phyloP scores from a whole-genome alignment of 2,888 invertebrate species.

The Drosophila hamatofila region DNA sequence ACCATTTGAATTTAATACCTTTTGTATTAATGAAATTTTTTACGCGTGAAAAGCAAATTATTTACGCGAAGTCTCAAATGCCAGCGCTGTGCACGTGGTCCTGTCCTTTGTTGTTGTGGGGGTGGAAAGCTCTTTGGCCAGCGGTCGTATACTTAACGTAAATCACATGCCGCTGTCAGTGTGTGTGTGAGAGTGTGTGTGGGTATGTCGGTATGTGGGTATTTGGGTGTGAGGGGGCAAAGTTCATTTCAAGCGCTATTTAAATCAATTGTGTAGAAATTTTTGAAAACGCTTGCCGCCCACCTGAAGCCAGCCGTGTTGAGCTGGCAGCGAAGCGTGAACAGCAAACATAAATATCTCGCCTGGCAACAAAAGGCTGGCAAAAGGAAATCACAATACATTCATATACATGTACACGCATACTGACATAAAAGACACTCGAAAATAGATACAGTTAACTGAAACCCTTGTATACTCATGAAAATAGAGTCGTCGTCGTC shows the following conservation, averaged over 20 bases:
- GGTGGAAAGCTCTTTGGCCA: slow-evolving; percentile 11
- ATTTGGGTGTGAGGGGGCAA: slow-evolving; percentile 6
- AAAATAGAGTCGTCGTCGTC: slow-evolving; percentile 51
- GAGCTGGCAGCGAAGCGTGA: slow-evolving; percentile 65
- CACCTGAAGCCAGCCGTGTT: slow-evolving; percentile 27
- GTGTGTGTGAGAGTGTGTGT: slow-evolving; percentile 1
- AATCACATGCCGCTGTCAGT: slow-evolving; percentile 30
- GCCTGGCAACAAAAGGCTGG: slow-evolving; percentile 62
- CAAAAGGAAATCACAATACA: slow-evolving; percentile 40
- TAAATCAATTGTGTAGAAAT: slow-evolving; percentile 78
- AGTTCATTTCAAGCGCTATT: slow-evolving; percentile 64
- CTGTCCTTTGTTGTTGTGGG: slow-evolving; percentile 23
- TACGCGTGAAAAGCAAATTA: slow-evolving; percentile 55
- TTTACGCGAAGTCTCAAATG: slow-evolving; percentile 46
- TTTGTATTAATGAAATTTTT: slow-evolving; percentile 67
- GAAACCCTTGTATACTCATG: slow-evolving; percentile 54
- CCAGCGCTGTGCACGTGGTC: slow-evolving; percentile 20
- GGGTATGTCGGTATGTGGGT: not conserved
- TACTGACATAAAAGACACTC: slow-evolving; percentile 18
- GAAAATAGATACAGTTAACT: slow-evolving; percentile 60
- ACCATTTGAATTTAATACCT: slow-evolving; percentile 56
- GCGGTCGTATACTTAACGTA: slow-evolving; percentile 53
- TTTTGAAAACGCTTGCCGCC: slow-evolving; percentile 56
- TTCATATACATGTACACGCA: slow-evolving; percentile 12
- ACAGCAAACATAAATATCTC: slow-evolving; percentile 76